These are phyloP conservation scores for Orchestes rusci DNA, from an alignment of 2,888 invertebrate genomes.

Conservation along the genomic window DNA sequence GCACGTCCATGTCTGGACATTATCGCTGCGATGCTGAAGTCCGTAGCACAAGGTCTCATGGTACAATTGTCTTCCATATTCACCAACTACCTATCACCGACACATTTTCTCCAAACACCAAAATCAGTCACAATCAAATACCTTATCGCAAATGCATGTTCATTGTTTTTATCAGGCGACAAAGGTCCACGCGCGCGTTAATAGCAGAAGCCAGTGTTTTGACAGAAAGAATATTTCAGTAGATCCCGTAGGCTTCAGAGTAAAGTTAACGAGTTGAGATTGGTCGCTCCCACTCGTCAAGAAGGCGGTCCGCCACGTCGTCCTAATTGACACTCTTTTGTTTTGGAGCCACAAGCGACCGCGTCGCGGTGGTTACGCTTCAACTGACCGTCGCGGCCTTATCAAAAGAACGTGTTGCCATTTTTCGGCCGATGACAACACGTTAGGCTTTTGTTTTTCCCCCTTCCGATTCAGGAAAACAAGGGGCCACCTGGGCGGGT, in stretches of 20 bases:
- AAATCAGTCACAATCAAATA: conserved; percentile 1
- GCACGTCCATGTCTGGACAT: conserved; percentile 69
- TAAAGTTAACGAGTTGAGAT: conserved; percentile 43
- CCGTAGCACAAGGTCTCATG: conserved; percentile 77
- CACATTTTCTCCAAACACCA: conserved; percentile 15
- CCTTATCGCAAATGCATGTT: background rate
- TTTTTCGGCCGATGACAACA: conserved; percentile 42
- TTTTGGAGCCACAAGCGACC: conserved; percentile 27
- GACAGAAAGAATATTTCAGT: conserved; percentile 45
- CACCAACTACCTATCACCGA: conserved; percentile 29
- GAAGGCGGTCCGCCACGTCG: conserved; percentile 40
- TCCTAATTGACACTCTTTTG: conserved; percentile 52
- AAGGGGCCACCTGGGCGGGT: conserved; percentile 20
- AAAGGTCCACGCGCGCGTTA: conserved; percentile 17
- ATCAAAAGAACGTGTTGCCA: conserved; percentile 50
- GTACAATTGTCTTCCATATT: conserved; percentile 60
- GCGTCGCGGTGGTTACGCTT: conserved; percentile 20
- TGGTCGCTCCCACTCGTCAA: conserved; percentile 46
- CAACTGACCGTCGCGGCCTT: conserved; percentile 36
- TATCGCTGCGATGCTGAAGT: conserved; percentile 93
- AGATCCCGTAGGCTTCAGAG: conserved; percentile 41
- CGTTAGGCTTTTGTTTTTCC: conserved; percentile 40
- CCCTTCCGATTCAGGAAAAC: conserved; percentile 31
- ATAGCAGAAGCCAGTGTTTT: conserved; percentile 42
- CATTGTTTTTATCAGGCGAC: background rate